Base-by-base conservation (phyloP, 1,140 invertebrate genomes). In the Lordiphosa mommai region DNA sequence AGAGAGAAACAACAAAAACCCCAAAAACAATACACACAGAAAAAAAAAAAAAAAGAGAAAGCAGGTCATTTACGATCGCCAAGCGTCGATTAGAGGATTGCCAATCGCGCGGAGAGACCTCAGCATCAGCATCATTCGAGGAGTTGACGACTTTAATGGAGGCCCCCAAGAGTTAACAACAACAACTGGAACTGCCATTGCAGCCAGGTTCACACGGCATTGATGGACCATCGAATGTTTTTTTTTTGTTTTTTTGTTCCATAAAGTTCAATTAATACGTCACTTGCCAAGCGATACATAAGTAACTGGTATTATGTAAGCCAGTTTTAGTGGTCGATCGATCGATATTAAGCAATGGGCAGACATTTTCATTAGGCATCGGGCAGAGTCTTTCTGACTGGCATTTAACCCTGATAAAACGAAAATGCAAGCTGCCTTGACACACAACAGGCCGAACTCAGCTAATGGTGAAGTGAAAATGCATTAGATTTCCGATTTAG, bases 51-150 rank as follows among this genome's bases (percentile, higher is more conserved):
- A 67, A 74, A 88, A 87, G 80, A 88, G 86, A 88, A 88, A 87
- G 86, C 86, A 82, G 86, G 86, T 88, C 86, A 87, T 59, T 72
- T 74, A 59, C 70, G 60, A 77, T 72, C 59, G 51, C 50, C 69
- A 66, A 60, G 53, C 48, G 51, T 23, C 51, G 57, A 66, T 63
- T 58, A 63, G 74, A 61, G 61, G 63, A 69, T 71, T 59, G 74
- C 46, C 61, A 82, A 80, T 80, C 76, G 56, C 36, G 51, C 9
- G 13, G 48, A 46, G 41, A 66, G 32, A 12, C 47, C 33, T 4
- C 41, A 33, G 30, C 44, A 47, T 40, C 33, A 40, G 12, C 43
- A 40, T 17, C 14, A 59, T 59, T 27, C 29, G 16, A 48, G 63
- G 32, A 46, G 52, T 58, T 58, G 37, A 58, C 53, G 48, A 36